A percentile compares a stretch with the other conserved stretches of the same genome.
Conservation (phyloP, 1,140 invertebrate genomes). For the Nasonia giraulti region DNA sequence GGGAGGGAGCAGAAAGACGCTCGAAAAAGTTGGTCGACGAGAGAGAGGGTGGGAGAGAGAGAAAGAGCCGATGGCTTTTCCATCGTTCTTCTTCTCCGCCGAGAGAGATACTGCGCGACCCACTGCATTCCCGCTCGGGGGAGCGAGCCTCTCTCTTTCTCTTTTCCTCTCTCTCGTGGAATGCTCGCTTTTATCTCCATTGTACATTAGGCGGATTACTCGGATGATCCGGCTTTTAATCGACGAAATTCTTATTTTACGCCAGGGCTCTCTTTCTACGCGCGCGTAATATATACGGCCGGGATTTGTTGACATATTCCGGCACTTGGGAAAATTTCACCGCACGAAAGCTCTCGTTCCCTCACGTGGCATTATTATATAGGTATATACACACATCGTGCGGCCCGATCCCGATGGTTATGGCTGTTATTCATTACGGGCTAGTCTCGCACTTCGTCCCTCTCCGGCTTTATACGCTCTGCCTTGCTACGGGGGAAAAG, state of each 20-base stretch:
- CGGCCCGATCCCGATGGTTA: not conserved
- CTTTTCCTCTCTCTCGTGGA: not conserved
- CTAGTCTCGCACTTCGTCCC: not conserved
- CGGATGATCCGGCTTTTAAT: conserved; percentile 48
- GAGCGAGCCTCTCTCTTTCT: not conserved
- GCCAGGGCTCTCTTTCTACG: not conserved
- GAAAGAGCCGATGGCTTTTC: conserved; percentile 54
- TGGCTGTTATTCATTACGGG: not conserved
- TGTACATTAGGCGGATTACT: conserved; percentile 45
- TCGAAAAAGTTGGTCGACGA: conserved; percentile 35
- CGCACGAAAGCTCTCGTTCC: not conserved
- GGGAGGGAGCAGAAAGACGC: not conserved
- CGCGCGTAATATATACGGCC: not conserved
- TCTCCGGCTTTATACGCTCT: not conserved
- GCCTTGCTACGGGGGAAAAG: too few species aligned
- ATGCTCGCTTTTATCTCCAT: conserved; percentile 38
- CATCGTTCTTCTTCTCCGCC: conserved; percentile 30
- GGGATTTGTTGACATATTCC: conserved; percentile 27
- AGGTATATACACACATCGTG: not conserved
- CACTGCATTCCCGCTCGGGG: not conserved
- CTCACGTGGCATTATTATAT: not conserved
- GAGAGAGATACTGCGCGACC: conserved; percentile 11
- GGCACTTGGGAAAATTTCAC: not conserved
- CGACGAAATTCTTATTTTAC: conserved; percentile 31
- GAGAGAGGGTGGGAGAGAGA: not conserved